These are phyloP conservation scores for Vespertilio murinus DNA, from an alignment of 2,797 vertebrate genomes.

Conservation along the genomic window DNA sequence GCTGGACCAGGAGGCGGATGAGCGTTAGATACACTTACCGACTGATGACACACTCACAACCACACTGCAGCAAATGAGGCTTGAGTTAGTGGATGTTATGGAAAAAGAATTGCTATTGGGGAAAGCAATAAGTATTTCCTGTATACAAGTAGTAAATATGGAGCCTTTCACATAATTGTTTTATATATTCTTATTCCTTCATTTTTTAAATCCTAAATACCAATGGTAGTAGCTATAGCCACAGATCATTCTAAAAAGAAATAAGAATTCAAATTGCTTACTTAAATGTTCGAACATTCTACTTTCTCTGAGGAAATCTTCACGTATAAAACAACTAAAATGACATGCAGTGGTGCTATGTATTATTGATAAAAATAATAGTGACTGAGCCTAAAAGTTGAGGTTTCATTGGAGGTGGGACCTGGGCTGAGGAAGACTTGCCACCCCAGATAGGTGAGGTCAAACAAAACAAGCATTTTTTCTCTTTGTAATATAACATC, in stretches of 20 bases:
- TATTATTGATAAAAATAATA: background rate
- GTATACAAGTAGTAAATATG: background rate
- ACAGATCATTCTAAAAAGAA: background rate
- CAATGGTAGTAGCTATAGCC: no score
- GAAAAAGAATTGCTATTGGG: background rate
- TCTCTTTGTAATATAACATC: background rate
- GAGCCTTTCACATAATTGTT: background rate
- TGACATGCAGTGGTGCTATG: background rate
- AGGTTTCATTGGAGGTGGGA: fast-evolving
- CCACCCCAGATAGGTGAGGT: fast-evolving
- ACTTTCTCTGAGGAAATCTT: background rate
- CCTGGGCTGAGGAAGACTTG: fast-evolving
- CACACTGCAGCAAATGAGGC: fast-evolving
- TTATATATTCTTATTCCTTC: background rate
- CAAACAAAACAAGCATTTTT: background rate
- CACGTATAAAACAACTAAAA: background rate
- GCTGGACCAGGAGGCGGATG: fast-evolving
- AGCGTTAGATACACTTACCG: fast-evolving
- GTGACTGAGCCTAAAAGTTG: no score
- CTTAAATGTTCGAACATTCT: background rate
- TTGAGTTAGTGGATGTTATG: background rate
- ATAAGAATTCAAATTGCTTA: background rate
- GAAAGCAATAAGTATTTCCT: background rate
- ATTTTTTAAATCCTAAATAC: background rate
- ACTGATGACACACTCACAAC: no score